These are phyloP conservation scores for Troides helena DNA, from an alignment of 2,888 invertebrate genomes.

Conservation along the genomic window DNA sequence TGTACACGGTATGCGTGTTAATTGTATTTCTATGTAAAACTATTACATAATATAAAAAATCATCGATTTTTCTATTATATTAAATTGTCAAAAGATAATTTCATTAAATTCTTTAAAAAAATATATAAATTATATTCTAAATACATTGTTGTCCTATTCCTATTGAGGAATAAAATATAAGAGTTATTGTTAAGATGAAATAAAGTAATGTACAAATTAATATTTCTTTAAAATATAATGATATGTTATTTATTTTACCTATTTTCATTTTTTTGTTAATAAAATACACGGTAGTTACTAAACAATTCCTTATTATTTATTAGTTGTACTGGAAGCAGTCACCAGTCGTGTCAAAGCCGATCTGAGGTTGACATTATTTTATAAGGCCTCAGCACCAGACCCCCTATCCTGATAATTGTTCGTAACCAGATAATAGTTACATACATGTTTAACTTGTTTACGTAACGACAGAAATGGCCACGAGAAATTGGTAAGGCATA, in stretches of 20 bases:
- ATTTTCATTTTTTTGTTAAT: conserved; percentile 70
- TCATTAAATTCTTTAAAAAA: conserved; percentile 38
- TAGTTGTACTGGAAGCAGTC: not conserved
- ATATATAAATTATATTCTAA: conserved; percentile 62
- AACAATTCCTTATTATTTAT: conserved; percentile 34
- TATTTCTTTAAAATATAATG: conserved; percentile 73
- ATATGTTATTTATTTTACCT: conserved; percentile 76
- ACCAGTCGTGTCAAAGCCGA: too few species aligned
- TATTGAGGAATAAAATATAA: conserved; percentile 62
- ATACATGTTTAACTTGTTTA: too few species aligned
- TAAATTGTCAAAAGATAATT: conserved; percentile 28
- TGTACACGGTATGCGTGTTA: conserved; percentile 9
- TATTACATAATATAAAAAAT: conserved; percentile 10
- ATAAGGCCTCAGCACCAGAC: too few species aligned
- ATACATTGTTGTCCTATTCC: conserved; percentile 66
- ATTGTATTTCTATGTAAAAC: conserved; percentile 18
- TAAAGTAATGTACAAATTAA: conserved; percentile 78
- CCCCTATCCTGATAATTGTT: too few species aligned
- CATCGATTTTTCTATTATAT: conserved; percentile 28
- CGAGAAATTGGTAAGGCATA: too few species aligned
- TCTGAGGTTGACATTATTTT: too few species aligned
- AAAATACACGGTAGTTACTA: conserved; percentile 64
- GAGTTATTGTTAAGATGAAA: conserved; percentile 38
- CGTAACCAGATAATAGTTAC: too few species aligned
- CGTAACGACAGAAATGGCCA: too few species aligned